phyloP scores from a whole-genome alignment of 2,888 invertebrate species.

The Xestia rhomboidea region DNA sequence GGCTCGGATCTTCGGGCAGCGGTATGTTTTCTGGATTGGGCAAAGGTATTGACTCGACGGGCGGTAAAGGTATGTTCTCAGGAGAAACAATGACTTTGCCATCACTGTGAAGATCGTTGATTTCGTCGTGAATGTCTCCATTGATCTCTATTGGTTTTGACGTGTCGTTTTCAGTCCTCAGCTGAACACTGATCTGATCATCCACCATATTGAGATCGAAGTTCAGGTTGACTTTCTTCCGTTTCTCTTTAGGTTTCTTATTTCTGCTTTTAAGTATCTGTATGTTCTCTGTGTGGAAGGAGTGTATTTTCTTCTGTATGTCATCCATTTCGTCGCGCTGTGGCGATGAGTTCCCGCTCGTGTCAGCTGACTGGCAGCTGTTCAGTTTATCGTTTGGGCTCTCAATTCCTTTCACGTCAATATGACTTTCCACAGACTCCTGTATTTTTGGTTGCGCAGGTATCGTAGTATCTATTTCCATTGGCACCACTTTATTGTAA shows the following conservation, averaged over 20 bases:
- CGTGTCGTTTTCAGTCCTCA: constrained; percentile 83
- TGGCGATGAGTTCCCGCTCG: constrained; percentile 88
- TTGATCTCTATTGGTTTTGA: constrained; percentile 79
- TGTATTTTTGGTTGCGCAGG: constrained; percentile 81
- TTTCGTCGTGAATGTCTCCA: constrained; percentile 83
- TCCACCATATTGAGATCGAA: constrained; percentile 90
- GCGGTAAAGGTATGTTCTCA: constrained; percentile 85
- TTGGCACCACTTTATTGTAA: constrained; percentile 85
- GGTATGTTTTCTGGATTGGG: constrained; percentile 85
- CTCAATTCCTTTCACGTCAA: constrained; percentile 79
- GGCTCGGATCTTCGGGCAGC: constrained; percentile 82
- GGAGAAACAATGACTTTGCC: constrained; percentile 80
- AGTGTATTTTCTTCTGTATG: constrained; percentile 91
- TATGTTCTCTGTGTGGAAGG: constrained; percentile 92
- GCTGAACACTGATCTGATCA: constrained; percentile 88
- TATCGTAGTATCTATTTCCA: constrained; percentile 87
- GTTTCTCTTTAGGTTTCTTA: constrained; percentile 90
- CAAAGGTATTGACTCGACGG: constrained; percentile 86
- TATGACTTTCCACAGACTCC: constrained; percentile 77
- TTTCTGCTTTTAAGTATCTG: constrained; percentile 91
- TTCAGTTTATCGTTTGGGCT: constrained; percentile 84
- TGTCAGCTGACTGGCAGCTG: constrained; percentile 86
- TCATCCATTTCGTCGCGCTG: constrained; percentile 91
- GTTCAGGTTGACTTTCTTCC: constrained; percentile 90
- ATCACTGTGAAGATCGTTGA: constrained; percentile 75